phyloP scores from a whole-genome alignment of 2,113 vertebrate species.

The Aspidoscelis tigris region DNA sequence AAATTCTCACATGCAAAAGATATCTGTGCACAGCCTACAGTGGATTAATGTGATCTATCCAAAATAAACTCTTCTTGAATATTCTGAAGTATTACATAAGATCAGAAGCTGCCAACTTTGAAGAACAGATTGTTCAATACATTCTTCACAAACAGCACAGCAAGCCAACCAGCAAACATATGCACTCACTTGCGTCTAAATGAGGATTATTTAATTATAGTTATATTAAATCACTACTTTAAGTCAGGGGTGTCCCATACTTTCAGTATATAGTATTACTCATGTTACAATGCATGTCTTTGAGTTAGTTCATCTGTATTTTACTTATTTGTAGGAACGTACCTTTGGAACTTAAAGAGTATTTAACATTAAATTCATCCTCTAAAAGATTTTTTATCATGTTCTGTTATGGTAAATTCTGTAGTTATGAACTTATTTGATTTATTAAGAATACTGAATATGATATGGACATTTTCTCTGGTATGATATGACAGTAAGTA shows the following conservation, averaged over 20 bases:
- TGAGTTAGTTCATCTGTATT: too few relatives aligned
- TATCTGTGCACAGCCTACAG: background rate
- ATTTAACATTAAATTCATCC: background rate
- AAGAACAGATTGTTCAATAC: constrained; percentile 18
- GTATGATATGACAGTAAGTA: background rate
- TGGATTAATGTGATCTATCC: background rate
- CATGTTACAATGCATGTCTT: background rate
- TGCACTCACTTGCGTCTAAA: background rate
- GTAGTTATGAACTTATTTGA: background rate
- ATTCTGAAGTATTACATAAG: background rate
- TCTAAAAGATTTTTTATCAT: background rate
- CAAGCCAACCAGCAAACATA: background rate
- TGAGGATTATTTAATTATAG: background rate
- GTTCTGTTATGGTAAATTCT: background rate
- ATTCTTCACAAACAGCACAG: background rate
- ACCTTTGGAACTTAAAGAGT: background rate
- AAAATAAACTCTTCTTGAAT: background rate
- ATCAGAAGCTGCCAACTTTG: background rate
- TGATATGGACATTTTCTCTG: background rate
- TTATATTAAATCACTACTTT: too few relatives aligned
- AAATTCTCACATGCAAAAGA: background rate
- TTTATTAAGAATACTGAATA: background rate
- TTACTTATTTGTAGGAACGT: too few relatives aligned
- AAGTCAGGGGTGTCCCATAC: too few relatives aligned
- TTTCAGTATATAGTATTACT: background rate